Evolutionary conservation across 1,140 invertebrate species (phyloP), one percentile per base, ranked within the genome.

Genomic region (Drosophila arizonae): DNA sequence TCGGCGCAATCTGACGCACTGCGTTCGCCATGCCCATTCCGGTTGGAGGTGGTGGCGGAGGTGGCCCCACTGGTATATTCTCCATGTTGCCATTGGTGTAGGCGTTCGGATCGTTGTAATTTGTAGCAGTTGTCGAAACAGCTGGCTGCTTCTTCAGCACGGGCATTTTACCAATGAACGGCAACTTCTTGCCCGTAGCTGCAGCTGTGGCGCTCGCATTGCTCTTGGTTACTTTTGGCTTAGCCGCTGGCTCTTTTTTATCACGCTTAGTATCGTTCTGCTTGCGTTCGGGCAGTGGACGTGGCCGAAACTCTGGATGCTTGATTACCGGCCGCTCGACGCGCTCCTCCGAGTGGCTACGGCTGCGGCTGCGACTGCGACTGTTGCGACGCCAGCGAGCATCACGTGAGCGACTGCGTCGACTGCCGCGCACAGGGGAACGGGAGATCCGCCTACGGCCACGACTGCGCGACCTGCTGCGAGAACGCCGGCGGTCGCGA

Each of bases 151-250:
- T 95, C 72, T 95, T 95, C 55, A 95, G 94, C 41, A 95, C 82
- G 2, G 95, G 95, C 92, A 95, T 93, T 76, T 95, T 92, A 1
- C 95, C 95, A 54, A 95, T 95, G 65, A 95, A 95, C 0, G 95
- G 95, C 36, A 95, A 76, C 76, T 95, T 95, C n/a, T 94, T 93
- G 48, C 81, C 90, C 6, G 63, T 62, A 3, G 9, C 15, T 6
- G 67, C 57, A 81, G 80, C 54, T 4, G 72, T 63, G 5, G 65
- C 50, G 48, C 28, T 17, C 8, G 78, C 36, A 15, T 36, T 56
- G 52, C 24, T 65, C 26, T 60, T 84, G 13, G 57, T 1, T 4
- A 51, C 9, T 52, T 86, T 86, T 28, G 69, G 41, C 43, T 87
- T 87, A 13, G 52, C 13, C 0, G 67, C 57, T 4, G 79, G 4